These are phyloP conservation scores for Ephydatia muelleri DNA, from an alignment of 37 sponge, comb jelly and placozoan species.

Conservation along the genomic window DNA sequence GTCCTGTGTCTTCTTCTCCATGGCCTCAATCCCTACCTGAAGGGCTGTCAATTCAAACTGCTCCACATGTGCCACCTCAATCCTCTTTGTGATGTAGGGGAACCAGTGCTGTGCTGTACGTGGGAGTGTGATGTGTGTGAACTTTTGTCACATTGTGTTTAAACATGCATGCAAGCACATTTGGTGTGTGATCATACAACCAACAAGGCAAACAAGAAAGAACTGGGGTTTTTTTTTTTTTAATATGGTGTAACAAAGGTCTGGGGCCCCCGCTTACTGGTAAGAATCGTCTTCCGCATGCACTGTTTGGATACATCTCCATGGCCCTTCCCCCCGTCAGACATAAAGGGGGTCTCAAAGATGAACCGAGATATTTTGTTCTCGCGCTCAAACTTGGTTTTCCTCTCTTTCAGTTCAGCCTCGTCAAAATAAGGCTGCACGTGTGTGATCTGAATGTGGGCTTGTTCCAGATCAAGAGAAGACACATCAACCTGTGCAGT, in stretches of 20 bases:
- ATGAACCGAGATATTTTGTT: constrained; percentile 77
- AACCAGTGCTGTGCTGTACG: constrained; percentile 80
- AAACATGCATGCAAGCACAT: neutral
- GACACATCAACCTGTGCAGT: constrained; percentile 61
- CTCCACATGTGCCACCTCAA: constrained; percentile 64
- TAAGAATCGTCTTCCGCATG: constrained; percentile 86
- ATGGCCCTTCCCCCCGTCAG: constrained; percentile 67
- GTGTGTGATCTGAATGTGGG: constrained; percentile 88
- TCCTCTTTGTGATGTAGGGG: constrained; percentile 90
- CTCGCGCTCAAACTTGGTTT: constrained; percentile 81
- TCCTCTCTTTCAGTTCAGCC: constrained; percentile 66
- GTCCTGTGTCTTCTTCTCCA: constrained; percentile 75
- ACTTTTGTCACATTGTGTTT: too few relatives aligned
- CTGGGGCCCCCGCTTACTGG: constrained; percentile 56
- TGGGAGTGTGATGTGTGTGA: neutral
- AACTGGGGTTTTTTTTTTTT: neutral
- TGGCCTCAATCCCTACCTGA: constrained; percentile 89
- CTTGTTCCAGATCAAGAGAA: constrained; percentile 60
- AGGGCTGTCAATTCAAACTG: constrained; percentile 80
- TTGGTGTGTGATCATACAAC: too few relatives aligned
- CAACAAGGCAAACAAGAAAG: too few relatives aligned
- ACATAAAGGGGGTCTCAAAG: constrained; percentile 92
- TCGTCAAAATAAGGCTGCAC: constrained; percentile 83
- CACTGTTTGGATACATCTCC: constrained; percentile 69
- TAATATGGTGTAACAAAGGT: neutral